These are phyloP conservation scores for Drosophila seguyi DNA, from an alignment of 1,140 invertebrate genomes.

Conservation along the genomic window DNA sequence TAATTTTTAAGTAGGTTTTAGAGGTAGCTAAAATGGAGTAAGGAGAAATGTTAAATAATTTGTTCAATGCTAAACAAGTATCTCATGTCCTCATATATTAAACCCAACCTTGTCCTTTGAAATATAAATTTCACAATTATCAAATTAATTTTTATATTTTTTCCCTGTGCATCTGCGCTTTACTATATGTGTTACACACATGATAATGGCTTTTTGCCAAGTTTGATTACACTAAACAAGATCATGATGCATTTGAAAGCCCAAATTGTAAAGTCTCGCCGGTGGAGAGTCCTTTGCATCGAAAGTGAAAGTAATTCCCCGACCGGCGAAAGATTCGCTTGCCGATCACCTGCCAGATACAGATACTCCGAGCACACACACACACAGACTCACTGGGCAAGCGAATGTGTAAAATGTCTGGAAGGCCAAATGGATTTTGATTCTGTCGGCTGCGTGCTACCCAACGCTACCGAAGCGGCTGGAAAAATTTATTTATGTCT, in stretches of 20 bases:
- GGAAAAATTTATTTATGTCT: conserved; percentile 59
- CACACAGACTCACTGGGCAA: conserved; percentile 7
- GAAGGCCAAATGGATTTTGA: conserved; percentile 50
- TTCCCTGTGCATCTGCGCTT: conserved; percentile 34
- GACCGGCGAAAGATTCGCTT: conserved; percentile 45
- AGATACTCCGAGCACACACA: conserved; percentile 41
- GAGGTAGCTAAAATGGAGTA: too few relatives aligned
- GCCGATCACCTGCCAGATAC: conserved; percentile 64
- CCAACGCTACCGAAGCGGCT: conserved; percentile 40
- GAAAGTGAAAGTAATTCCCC: conserved; percentile 72
- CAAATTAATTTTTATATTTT: not conserved
- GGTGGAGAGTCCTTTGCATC: conserved; percentile 65
- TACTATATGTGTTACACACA: conserved; percentile 51
- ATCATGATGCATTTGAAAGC: conserved; percentile 82
- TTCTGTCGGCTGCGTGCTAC: conserved; percentile 53
- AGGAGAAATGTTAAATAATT: too few relatives aligned
- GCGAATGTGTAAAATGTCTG: conserved; percentile 60
- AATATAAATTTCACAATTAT: not conserved
- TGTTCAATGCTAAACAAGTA: not conserved
- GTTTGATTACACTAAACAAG: conserved; percentile 74
- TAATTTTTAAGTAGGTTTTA: too few relatives aligned
- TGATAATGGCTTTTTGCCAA: conserved; percentile 73
- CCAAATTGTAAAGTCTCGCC: conserved; percentile 55
- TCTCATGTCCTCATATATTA: not conserved
- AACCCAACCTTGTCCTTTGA: too few relatives aligned